A percentile compares a stretch with the other conserved stretches of the same genome.
These are phyloP conservation scores for Metacarcinus magister DNA, from an alignment of 2,888 invertebrate species.

Conservation along the genomic window DNA sequence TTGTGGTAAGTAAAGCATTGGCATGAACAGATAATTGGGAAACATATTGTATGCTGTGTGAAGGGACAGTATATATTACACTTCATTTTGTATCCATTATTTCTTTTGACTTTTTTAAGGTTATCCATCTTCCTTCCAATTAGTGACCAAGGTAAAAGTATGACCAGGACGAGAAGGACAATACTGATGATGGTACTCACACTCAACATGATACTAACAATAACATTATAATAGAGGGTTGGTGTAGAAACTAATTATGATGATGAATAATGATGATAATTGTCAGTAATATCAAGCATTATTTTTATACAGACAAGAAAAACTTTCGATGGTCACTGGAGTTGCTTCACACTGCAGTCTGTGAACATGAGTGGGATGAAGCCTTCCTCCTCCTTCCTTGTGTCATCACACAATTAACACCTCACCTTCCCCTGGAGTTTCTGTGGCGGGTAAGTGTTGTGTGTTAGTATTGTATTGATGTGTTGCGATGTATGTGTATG, in stretches of 20 bases:
- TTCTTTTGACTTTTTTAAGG: no score
- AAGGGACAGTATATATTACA: no score
- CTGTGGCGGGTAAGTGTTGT: not conserved
- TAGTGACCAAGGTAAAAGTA: no score
- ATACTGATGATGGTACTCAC: no score
- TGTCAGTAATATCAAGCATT: not conserved
- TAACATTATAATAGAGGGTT: no score
- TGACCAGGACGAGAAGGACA: no score
- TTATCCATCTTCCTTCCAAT: no score
- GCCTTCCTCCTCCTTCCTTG: not conserved
- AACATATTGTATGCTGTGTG: not conserved
- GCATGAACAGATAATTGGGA: not conserved
- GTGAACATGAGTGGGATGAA: not conserved
- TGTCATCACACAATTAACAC: not conserved
- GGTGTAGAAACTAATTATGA: no score
- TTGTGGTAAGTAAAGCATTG: not conserved
- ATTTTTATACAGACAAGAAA: not conserved
- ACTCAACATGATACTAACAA: not conserved
- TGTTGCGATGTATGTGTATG: not conserved
- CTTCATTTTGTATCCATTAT: no score
- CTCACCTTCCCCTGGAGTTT: not conserved
- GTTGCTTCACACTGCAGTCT: constrained; percentile 28
- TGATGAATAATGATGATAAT: no score
- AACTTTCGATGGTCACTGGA: not conserved
- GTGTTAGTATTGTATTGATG: not conserved